Conservation (phyloP, 1,140 invertebrate species). For the Micrasema minimum region DNA sequence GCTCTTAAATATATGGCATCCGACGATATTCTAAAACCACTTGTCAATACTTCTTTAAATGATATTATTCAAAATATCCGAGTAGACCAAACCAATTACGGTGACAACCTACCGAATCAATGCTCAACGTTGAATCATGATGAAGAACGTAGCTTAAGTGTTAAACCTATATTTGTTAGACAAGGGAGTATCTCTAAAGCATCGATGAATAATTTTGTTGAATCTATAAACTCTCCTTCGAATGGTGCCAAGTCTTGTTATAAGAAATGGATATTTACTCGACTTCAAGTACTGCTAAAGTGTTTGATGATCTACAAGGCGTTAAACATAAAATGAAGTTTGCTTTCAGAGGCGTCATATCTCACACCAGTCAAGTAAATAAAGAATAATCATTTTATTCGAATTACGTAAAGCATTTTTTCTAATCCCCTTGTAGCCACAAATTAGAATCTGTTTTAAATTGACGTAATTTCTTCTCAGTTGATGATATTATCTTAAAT, state of each 20-base stretch:
- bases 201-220: neutral
- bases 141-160: neutral
- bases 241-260: slow-evolving; percentile 23
- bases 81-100: neutral
- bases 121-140: neutral
- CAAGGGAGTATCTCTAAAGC: slow-evolving; percentile 6
- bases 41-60: neutral
- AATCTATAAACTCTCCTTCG: neutral
- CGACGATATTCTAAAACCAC: neutral
- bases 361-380: slow-evolving; percentile 25
- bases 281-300: no score
- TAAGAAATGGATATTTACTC: slow-evolving; percentile 1
- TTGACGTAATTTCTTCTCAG: no score
- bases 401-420: neutral
- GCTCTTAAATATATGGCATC: slow-evolving; percentile 18
- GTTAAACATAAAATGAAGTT: neutral
- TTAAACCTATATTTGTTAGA: neutral
- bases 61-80: neutral
- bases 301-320: neutral
- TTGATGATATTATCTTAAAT: neutral
- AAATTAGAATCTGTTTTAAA: neutral
- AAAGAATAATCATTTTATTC: neutral
- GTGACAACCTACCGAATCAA: neutral
- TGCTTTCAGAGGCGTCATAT: slow-evolving; percentile 18
- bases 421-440: slow-evolving; percentile 3